Evolutionary conservation across 2,888 invertebrate species (phyloP).

Genomic region (Xanthorhoe designata): DNA sequence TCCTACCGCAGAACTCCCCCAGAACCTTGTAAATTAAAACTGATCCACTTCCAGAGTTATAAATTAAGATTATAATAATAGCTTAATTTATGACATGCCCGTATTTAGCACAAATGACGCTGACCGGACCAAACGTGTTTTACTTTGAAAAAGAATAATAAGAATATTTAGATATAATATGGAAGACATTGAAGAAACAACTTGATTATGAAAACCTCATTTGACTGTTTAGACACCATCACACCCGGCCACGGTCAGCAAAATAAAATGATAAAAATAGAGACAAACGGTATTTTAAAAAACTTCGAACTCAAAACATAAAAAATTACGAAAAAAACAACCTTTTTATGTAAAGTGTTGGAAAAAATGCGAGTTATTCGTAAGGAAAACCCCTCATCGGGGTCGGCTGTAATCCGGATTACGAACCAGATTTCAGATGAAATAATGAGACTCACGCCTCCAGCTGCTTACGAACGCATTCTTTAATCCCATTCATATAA

Average conservation of each 20-base stretch:
- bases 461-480: conserved; percentile 9
- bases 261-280: background rate
- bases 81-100: too few relatives aligned
- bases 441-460: conserved; percentile 18
- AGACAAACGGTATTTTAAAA: background rate
- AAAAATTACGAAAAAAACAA: conserved; percentile 14
- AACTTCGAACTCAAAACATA: conserved; percentile 2
- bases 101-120: too few relatives aligned
- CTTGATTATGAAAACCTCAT: too few relatives aligned
- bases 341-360: conserved; percentile 22
- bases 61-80: too few relatives aligned
- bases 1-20: too few relatives aligned
- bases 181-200: too few relatives aligned
- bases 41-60: too few relatives aligned
- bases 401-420: conserved; percentile 27
- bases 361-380: conserved; percentile 17
- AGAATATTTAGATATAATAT: too few relatives aligned
- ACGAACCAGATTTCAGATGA: conserved; percentile 20
- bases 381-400: conserved; percentile 10
- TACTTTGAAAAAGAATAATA: too few relatives aligned
- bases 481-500: background rate
- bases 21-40: too few relatives aligned
- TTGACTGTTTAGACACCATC: too few relatives aligned
- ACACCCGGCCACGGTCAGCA: background rate
- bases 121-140: too few relatives aligned